A percentile compares a stretch with the other conserved stretches of the same genome.
These are phyloP conservation scores for Sphenopsis melanotis DNA, from an alignment of 2,797 vertebrate species.

Conservation along the genomic window DNA sequence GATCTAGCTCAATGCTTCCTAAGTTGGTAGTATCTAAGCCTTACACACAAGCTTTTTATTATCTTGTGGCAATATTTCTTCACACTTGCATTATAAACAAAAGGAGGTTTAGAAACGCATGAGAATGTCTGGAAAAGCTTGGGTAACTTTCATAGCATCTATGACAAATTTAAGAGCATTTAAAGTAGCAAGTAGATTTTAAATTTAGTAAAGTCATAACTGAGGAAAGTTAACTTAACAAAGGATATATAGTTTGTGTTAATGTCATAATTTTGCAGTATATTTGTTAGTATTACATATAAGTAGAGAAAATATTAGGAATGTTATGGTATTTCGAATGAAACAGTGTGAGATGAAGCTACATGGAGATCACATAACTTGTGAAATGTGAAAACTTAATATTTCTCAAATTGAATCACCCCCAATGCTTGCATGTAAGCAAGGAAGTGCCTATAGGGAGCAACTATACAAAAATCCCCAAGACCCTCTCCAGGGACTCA, in stretches of 20 bases:
- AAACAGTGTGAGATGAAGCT: neutral
- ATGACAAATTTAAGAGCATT: neutral
- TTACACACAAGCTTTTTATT: neutral
- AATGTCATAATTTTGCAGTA: neutral
- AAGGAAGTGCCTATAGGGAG: neutral
- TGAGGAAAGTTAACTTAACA: neutral
- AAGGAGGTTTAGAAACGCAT: neutral
- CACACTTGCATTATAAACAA: neutral
- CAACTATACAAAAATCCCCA: neutral
- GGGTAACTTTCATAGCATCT: neutral
- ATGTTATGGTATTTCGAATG: neutral
- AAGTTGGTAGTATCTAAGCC: neutral
- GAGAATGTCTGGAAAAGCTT: neutral
- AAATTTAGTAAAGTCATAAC: neutral
- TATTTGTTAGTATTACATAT: neutral
- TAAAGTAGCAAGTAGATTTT: neutral
- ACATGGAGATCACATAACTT: neutral
- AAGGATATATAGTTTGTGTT: neutral
- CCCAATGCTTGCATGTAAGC: neutral
- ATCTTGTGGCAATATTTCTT: neutral
- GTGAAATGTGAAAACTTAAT: neutral
- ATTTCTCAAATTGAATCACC: neutral
- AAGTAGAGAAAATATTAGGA: neutral
- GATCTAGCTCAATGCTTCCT: neutral
- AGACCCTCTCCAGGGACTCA: neutral